phyloP scores from a whole-genome alignment of 2,113 vertebrate species.

The Neogobius melanostomus region DNA sequence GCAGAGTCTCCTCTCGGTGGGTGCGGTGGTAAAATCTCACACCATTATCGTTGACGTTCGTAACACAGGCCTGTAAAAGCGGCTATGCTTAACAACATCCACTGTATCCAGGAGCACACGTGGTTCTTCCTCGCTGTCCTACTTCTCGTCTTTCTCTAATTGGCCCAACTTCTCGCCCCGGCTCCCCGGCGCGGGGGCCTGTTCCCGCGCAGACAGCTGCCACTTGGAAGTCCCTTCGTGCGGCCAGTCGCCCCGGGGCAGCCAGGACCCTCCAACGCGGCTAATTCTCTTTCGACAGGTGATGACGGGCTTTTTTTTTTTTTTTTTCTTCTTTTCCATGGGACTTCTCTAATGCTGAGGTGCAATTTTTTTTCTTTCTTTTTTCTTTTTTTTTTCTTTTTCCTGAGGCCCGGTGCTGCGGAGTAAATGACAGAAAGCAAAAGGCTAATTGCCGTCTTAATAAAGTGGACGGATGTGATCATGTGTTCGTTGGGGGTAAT shows the following conservation, averaged over 20 bases:
- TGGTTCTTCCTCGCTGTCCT: background rate
- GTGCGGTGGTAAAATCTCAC: too few relatives aligned
- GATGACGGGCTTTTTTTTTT: conserved; percentile 50
- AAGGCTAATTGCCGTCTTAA: conserved; percentile 72
- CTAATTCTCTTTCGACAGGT: conserved; percentile 32
- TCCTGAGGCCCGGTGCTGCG: conserved; percentile 50
- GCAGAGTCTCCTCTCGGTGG: too few relatives aligned
- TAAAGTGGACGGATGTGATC: conserved; percentile 70
- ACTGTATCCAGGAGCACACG: background rate
- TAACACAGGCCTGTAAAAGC: too few relatives aligned
- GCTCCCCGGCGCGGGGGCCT: conserved; percentile 24
- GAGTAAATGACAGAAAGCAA: conserved; percentile 62
- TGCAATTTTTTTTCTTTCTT: conserved; percentile 33
- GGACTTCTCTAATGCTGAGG: conserved; percentile 32
- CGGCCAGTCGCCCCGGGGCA: conserved; percentile 22
- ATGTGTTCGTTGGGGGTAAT: conserved; percentile 72
- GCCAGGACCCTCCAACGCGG: conserved; percentile 18
- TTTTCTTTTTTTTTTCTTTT: too few relatives aligned
- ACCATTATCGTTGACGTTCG: too few relatives aligned
- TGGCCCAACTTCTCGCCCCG: conserved; percentile 24
- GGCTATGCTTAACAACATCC: too few relatives aligned
- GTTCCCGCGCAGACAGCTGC: conserved; percentile 61
- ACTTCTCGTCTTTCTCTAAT: conserved; percentile 11
- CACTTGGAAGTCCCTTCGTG: conserved; percentile 30
- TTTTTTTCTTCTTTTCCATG: background rate